phyloP scores from a whole-genome alignment of 1,140 invertebrate species.

The Sarcophaga peregrina region DNA sequence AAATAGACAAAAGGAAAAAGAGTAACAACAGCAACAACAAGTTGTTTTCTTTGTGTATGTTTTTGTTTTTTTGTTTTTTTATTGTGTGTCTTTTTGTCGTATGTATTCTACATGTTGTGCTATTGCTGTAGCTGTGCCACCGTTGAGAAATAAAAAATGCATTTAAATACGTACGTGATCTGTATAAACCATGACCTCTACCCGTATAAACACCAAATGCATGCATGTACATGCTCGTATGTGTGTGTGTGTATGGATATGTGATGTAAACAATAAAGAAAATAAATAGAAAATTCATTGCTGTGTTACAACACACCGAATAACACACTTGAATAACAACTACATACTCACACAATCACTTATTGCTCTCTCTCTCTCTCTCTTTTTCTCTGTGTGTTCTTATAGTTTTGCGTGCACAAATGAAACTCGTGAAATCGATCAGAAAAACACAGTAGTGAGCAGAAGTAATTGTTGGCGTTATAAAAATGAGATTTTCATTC shows the following conservation, averaged over 20 bases:
- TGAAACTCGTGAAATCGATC: neutral
- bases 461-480: no score
- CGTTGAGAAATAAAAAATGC: conserved; percentile 13
- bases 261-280: neutral
- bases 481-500: no score
- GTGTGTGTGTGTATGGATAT: no score
- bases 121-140: neutral
- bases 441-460: neutral
- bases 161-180: neutral
- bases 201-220: no score
- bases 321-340: neutral
- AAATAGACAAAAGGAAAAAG: conserved; percentile 10
- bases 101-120: neutral
- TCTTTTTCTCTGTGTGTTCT: neutral
- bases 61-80: neutral
- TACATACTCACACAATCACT: neutral
- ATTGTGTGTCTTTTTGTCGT: neutral
- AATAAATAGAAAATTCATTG: neutral
- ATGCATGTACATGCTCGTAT: no score
- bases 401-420: neutral
- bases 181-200: neutral
- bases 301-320: neutral
- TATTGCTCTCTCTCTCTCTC: no score
- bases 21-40: neutral
- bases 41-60: neutral